These are phyloP conservation scores for Thomomys bottae DNA, from an alignment of 2,113 vertebrate species.

Conservation along the genomic window DNA sequence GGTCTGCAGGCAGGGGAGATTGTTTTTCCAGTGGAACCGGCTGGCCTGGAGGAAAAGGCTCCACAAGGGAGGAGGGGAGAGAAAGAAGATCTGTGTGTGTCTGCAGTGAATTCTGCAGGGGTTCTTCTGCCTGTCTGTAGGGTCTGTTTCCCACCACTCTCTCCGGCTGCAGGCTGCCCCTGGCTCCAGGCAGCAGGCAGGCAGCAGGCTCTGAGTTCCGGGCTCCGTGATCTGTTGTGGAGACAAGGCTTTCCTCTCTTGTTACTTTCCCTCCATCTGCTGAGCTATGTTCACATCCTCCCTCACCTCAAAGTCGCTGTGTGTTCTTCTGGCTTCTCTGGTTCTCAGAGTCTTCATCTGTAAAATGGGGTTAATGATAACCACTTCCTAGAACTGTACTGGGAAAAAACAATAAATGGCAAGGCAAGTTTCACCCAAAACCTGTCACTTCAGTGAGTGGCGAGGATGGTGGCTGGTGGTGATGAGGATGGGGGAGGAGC, in stretches of 20 bases:
- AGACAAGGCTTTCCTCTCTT: no score
- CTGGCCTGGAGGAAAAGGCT: slow-evolving; percentile 50
- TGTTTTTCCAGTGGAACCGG: slow-evolving; percentile 80
- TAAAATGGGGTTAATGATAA: neutral
- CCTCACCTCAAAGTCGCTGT: neutral
- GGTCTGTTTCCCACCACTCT: fast-evolving
- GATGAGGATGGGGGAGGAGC: neutral
- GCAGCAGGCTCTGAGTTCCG: neutral
- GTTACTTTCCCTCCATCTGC: neutral
- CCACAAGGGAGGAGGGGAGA: neutral
- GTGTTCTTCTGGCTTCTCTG: neutral
- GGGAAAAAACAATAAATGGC: neutral
- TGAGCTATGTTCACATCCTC: neutral
- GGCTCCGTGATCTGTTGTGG: neutral
- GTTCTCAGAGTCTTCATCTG: neutral
- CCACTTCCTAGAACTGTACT: neutral
- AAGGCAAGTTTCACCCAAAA: neutral
- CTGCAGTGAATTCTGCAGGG: neutral
- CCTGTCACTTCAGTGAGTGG: neutral
- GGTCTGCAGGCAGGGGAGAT: slow-evolving; percentile 79
- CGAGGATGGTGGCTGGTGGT: neutral
- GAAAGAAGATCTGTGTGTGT: neutral
- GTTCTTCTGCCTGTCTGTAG: neutral
- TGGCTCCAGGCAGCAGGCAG: neutral
- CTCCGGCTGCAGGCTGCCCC: neutral